Base-by-base conservation (phyloP, 2,888 invertebrate genomes). In the Lutraria lutraria region DNA sequence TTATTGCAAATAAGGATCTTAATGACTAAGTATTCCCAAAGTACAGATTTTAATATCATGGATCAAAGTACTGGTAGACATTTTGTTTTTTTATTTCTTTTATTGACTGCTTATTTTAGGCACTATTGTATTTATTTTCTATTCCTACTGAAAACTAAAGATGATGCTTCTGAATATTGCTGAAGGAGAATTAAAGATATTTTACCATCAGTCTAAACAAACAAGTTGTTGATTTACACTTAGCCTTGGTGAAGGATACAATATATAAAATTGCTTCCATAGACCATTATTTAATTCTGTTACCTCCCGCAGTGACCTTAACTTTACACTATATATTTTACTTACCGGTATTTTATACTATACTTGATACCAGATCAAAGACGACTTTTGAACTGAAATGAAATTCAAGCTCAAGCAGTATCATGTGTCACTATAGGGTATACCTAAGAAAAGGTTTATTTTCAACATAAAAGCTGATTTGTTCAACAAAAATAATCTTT, bases 341-440 rank as follows among this genome's bases (percentile, higher is more conserved):
- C 52, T 10, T 54, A 60, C 34, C n/a, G n/a, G 72, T 54, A 81
- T 34, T 80, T 80, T 89, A 81, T 83, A 60, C n/a, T 21, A 56
- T 83, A 86, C 34, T 56, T 72, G 53, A 83, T 80, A 86, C 72
- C n/a, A 81, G 89, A 89, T 89, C 89, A 89, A 89, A 89, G 87
- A n/a, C 60, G 85, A 87, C 85, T 80, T 85, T 85, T 85, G 63
- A 89, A 68, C 87, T 60, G 21, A 15, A 16, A 60, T 82, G 87
- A 85, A 89, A 89, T 87, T 63, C 43, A 82, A 86, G 53, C 86
- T 60, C 82, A 60, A 79, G 81, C 29, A 82, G 72, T 90, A 92
- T 34, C 89, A 95, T 94, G 93, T 95, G 79, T 92, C 94, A 19
- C 89, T 89, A 34, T 89, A 92, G 63, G 81, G 94, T 54, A 92